Percentiles rank a stretch among this genome's conserved stretches.
These are phyloP conservation scores for Trichopria drosophilae DNA, from an alignment of 2,888 invertebrate genomes.

Conservation along the genomic window DNA sequence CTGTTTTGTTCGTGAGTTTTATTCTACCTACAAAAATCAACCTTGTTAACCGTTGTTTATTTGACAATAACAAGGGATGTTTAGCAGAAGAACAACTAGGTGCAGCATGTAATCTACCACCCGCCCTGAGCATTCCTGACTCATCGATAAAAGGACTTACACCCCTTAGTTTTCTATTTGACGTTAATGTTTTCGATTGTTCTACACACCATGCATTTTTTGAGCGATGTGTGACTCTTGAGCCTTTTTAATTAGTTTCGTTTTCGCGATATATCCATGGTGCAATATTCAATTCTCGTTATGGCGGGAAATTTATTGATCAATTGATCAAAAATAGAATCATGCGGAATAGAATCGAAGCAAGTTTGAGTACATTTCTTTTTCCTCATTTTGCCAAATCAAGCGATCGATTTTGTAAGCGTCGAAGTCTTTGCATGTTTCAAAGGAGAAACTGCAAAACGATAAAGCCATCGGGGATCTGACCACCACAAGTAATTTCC, in stretches of 20 bases:
- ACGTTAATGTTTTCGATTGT: background rate
- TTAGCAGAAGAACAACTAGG: conserved; percentile 3
- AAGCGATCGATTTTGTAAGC: too few relatives aligned
- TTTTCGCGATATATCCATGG: conserved; percentile 12
- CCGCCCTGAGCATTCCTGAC: conserved; percentile 24
- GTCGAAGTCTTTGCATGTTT: too few relatives aligned
- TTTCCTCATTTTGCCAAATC: too few relatives aligned
- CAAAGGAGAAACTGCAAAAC: too few relatives aligned
- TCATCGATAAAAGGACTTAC: conserved; percentile 22
- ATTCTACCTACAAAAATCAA: conserved; percentile 30
- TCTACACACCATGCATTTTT: conserved; percentile 11
- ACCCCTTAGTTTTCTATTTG: conserved; percentile 7
- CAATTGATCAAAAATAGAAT: background rate
- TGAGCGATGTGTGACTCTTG: conserved; percentile 5
- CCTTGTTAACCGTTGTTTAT: conserved; percentile 5
- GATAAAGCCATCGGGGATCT: conserved; percentile 29
- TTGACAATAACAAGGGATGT: conserved; percentile 22
- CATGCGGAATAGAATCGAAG: background rate
- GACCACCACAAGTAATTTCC: conserved; percentile 34
- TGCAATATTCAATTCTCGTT: conserved; percentile 7
- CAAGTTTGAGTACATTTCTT: background rate
- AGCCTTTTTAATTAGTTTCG: background rate
- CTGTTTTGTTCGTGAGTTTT: conserved; percentile 20
- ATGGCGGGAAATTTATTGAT: conserved; percentile 7
- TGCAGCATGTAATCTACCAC: conserved; percentile 24